Evolutionary conservation across 2,797 vertebrate species (phyloP).

Genomic region (Bovichtus variegatus): DNA sequence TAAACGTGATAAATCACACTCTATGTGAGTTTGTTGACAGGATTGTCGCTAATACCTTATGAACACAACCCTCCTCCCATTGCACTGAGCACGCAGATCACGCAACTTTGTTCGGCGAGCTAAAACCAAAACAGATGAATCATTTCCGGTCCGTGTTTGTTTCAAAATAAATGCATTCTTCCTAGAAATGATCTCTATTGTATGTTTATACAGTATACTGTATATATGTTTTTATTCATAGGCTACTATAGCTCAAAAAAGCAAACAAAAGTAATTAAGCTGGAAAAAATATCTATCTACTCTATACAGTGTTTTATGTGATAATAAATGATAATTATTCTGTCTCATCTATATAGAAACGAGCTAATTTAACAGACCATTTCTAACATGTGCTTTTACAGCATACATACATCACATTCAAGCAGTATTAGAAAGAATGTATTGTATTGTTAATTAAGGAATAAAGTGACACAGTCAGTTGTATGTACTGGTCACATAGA

Average conservation of each 20-base stretch:
- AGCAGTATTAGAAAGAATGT: neutral
- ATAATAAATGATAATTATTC: neutral
- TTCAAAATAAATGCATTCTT: conserved; percentile 57
- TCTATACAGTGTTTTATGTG: neutral
- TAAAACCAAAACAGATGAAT: conserved; percentile 13
- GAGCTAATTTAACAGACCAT: no score
- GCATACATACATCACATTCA: no score
- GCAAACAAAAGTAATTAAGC: neutral
- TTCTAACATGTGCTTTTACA: no score
- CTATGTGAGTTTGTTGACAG: conserved; percentile 74
- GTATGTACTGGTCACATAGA: neutral
- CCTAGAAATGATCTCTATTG: neutral
- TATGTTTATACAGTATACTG: neutral
- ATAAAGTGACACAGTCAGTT: neutral
- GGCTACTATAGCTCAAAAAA: neutral
- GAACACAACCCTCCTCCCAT: conserved; percentile 67
- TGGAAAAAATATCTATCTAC: no score
- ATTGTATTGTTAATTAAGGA: neutral
- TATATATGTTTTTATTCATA: no score
- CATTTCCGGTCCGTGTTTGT: conserved; percentile 44
- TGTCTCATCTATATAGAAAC: neutral
- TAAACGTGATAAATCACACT: conserved; percentile 44
- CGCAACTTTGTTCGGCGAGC: conserved; percentile 43
- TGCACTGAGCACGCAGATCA: conserved; percentile 17
- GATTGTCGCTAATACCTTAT: conserved; percentile 65